Percentiles rank a stretch among this genome's conserved stretches.
phyloP scores from a whole-genome alignment of 1,140 invertebrate genomes.

The Heliconius hewitsoni region DNA sequence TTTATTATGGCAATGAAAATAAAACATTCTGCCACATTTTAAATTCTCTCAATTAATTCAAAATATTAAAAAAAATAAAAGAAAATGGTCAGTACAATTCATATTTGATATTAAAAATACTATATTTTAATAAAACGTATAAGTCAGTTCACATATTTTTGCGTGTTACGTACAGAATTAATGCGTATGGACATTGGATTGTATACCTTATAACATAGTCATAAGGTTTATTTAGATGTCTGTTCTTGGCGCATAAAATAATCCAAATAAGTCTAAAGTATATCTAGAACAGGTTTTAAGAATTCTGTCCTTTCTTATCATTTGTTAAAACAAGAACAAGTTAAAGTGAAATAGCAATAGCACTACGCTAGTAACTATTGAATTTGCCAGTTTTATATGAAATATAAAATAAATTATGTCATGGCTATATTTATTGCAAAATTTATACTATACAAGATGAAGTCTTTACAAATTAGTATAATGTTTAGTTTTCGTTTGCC shows the following conservation, averaged over 20 bases:
- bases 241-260: neutral
- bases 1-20: neutral
- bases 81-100: too few relatives aligned
- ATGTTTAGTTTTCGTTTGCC: constrained; percentile 8
- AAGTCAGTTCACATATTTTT: neutral
- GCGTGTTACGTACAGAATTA: neutral
- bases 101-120: too few relatives aligned
- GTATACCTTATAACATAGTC: neutral
- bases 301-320: neutral
- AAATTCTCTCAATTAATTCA: neutral
- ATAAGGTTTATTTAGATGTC: neutral
- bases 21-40: constrained; percentile 2
- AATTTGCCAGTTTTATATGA: neutral
- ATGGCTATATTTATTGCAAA: constrained; percentile 38
- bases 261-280: neutral
- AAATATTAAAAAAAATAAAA: too few relatives aligned
- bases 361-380: neutral
- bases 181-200: neutral
- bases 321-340: neutral
- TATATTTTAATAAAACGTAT: neutral
- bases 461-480: constrained; percentile 12
- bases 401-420: constrained; percentile 25
- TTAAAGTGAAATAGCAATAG: neutral
- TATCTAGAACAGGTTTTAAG: neutral
- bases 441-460: constrained; percentile 27